These are phyloP conservation scores for Setipinna tenuifilis DNA, from an alignment of 2,797 vertebrate species.

Conservation along the genomic window DNA sequence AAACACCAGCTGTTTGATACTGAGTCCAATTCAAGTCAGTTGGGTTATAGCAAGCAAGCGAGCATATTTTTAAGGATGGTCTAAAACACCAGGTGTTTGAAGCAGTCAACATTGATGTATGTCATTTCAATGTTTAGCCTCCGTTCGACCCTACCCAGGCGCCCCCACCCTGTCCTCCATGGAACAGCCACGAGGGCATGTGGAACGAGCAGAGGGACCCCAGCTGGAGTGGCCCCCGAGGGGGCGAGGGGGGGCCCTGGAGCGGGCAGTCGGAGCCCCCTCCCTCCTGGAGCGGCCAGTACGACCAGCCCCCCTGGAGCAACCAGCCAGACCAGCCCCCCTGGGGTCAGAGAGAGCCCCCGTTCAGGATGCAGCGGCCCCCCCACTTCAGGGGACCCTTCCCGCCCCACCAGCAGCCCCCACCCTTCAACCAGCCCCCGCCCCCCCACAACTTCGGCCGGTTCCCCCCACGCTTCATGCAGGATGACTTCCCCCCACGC, in stretches of 20 bases:
- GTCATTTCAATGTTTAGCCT: constrained; percentile 58
- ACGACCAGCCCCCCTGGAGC: constrained; percentile 91
- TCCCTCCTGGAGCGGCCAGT: constrained; percentile 89
- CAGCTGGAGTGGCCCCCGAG: constrained; percentile 87
- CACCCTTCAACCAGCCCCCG: constrained; percentile 94
- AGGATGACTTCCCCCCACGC: constrained; percentile 94
- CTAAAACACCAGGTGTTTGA: neutral
- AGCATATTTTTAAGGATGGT: too few relatives aligned
- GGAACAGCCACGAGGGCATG: constrained; percentile 96
- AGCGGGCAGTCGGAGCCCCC: constrained; percentile 87
- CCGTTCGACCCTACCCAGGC: constrained; percentile 84
- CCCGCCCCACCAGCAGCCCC: constrained; percentile 95
- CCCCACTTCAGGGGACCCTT: constrained; percentile 96
- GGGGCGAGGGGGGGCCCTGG: constrained; percentile 86
- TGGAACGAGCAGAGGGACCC: constrained; percentile 94
- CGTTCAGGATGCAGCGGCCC: constrained; percentile 94
- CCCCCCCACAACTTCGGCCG: constrained; percentile 91
- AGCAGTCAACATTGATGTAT: constrained; percentile 6
- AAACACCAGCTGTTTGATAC: neutral
- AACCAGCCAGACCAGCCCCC: constrained; percentile 93
- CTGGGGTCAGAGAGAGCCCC: constrained; percentile 95
- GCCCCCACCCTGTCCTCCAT: constrained; percentile 93
- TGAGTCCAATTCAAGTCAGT: too few relatives aligned
- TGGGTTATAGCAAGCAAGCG: too few relatives aligned
- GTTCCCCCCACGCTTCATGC: constrained; percentile 96